These are phyloP conservation scores for Maniola hyperantus DNA, from an alignment of 2,888 invertebrate genomes.

Conservation along the genomic window DNA sequence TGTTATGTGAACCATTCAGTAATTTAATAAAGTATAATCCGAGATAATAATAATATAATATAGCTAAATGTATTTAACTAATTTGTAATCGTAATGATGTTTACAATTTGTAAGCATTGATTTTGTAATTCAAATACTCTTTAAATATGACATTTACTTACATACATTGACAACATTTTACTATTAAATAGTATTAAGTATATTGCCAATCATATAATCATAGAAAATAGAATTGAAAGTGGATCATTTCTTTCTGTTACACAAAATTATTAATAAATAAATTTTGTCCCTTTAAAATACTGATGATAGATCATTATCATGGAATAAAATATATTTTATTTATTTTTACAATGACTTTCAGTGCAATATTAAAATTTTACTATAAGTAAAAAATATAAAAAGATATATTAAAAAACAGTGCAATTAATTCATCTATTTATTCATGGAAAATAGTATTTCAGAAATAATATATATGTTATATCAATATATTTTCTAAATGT, in stretches of 20 bases:
- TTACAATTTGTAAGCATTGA: constrained; percentile 18
- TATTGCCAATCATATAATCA: constrained; percentile 21
- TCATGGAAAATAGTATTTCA: constrained; percentile 44
- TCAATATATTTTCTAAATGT: constrained; percentile 31
- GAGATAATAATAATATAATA: constrained; percentile 11
- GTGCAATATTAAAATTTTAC: constrained; percentile 79
- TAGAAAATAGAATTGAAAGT: constrained; percentile 8
- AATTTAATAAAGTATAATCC: constrained; percentile 18
- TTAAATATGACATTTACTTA: constrained; percentile 12
- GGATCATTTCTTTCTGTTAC: not conserved
- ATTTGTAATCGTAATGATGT: constrained; percentile 17
- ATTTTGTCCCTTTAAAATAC: constrained; percentile 16
- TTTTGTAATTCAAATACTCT: constrained; percentile 17
- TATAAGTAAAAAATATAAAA: constrained; percentile 68
- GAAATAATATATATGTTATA: constrained; percentile 35
- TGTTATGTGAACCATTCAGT: constrained; percentile 7
- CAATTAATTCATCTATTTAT: constrained; percentile 62
- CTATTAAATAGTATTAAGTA: not conserved
- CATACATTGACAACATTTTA: constrained; percentile 13
- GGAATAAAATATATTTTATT: constrained; percentile 48
- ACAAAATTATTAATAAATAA: constrained; percentile 1
- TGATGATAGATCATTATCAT: constrained; percentile 40
- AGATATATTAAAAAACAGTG: constrained; percentile 63
- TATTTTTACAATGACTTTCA: constrained; percentile 61
- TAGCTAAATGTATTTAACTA: constrained; percentile 20